Base-by-base conservation (phyloP, 2,888 invertebrate species). In the Aphidius colemani region DNA sequence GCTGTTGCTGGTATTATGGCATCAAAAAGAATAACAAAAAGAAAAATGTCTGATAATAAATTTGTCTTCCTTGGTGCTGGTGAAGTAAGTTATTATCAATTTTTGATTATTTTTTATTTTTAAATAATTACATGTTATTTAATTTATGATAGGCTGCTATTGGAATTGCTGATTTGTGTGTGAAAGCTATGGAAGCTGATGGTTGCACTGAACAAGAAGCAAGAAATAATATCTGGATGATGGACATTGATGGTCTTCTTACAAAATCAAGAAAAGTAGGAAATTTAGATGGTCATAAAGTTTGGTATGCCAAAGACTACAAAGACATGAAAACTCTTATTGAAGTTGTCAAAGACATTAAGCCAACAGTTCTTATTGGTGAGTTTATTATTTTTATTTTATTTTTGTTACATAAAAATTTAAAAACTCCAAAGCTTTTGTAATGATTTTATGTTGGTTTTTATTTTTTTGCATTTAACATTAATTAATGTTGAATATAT, bases 1-100 rank as follows among this genome's bases (percentile, higher is more conserved):
- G 96, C 95, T 7, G 94, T 98, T 3, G 96, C 96, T 7, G 98
- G 98, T 0, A 84, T 99, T 18, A 85, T 95, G 75, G 93, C 95
- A 0, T 90, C 93, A 45, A 86, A 87, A 61, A 85, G 91, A 69
- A 84, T 95, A 64, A 95, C 94, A 0, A 90, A 90, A 74, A 90
- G 88, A 76, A 90, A 90, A 74, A 88, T 99, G 75, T 87, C 88
- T 53, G 94, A 98, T 66, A 92, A 96, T 78, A 93, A 88, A 63
- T 93, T 95, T 80, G 86, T 98, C 60, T 98, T 98, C 85, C 90
- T 95, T 68, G 98, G 93, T 40, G 93, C 93, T 71, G 94, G 93
- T 60, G 93, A 89, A 76, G 89, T 88, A 72, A 70, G 74, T 70
- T 57, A 30, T 51, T 30, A 7, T 48, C n/a, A 9, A 9, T 56